Evolutionary conservation across 2,113 vertebrate species (phyloP).

Genomic region (Rhabdomys dilectus): DNA sequence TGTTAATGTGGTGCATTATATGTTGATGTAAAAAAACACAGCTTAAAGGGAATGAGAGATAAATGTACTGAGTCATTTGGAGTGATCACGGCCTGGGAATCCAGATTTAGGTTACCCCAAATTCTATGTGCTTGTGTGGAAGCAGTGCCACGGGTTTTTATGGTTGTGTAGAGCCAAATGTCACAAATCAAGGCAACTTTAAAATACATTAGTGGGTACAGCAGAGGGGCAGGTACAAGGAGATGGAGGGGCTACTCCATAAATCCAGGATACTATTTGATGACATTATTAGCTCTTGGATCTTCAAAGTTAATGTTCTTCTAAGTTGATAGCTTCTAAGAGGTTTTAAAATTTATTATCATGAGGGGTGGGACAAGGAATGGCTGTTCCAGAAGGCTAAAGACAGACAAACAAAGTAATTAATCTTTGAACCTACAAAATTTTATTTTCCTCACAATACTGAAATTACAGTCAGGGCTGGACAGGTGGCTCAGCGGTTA

Average conservation of each 20-base stretch:
- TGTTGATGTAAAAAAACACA: background rate
- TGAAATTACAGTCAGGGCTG: background rate
- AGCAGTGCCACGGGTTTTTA: background rate
- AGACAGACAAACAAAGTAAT: background rate
- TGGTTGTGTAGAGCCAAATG: background rate
- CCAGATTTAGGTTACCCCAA: background rate
- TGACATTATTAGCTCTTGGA: background rate
- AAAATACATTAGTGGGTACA: background rate
- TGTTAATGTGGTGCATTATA: background rate
- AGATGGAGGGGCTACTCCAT: background rate
- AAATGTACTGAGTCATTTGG: background rate
- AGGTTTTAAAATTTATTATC: background rate
- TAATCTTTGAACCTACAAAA: background rate
- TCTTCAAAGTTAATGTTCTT: background rate
- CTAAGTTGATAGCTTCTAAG: background rate
- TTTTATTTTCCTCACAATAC: background rate
- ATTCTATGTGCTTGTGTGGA: too few species aligned
- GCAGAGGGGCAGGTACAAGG: background rate
- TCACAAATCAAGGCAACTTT: background rate
- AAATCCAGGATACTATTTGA: background rate
- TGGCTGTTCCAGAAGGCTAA: background rate
- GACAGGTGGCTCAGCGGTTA: too few species aligned
- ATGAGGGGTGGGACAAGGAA: too few species aligned
- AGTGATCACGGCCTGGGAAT: background rate
- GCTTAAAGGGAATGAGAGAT: background rate